Conservation (phyloP, 2,888 invertebrate species). For the Drosophila fungiperda region DNA sequence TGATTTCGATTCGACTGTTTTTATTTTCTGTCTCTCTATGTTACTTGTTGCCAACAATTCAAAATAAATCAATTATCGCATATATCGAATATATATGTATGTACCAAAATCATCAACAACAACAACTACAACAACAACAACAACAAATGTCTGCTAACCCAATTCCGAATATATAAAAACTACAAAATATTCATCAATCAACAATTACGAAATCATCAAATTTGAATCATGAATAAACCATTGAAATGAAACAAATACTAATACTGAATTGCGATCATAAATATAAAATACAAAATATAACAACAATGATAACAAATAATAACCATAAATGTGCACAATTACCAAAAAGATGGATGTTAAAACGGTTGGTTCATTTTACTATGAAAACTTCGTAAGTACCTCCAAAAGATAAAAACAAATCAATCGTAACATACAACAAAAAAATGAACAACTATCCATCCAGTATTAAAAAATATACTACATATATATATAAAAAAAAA, state of each 20-base stretch:
- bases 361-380: conserved; percentile 97
- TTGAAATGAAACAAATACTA: conserved; percentile 49
- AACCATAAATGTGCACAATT: conserved; percentile 66
- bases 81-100: conserved; percentile 38
- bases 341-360: conserved; percentile 96
- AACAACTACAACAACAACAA: conserved; percentile 47
- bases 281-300: conserved; percentile 28
- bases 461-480: conserved; percentile 34
- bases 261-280: conserved; percentile 51
- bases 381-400: conserved; percentile 97
- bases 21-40: conserved; percentile 50
- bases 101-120: conserved; percentile 50
- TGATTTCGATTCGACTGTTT: conserved; percentile 65
- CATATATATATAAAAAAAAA: neutral
- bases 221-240: conserved; percentile 46
- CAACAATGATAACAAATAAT: conserved; percentile 33
- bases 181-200: conserved; percentile 56
- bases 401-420: conserved; percentile 49
- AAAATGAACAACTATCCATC: conserved; percentile 55
- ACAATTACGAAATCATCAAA: conserved; percentile 44
- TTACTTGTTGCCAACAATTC: conserved; percentile 48
- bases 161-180: conserved; percentile 30
- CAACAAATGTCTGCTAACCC: conserved; percentile 58
- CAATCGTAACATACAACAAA: conserved; percentile 30
- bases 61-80: conserved; percentile 42